Base-by-base conservation (phyloP, 2,888 invertebrate species). In the Corythucha ciliata region DNA sequence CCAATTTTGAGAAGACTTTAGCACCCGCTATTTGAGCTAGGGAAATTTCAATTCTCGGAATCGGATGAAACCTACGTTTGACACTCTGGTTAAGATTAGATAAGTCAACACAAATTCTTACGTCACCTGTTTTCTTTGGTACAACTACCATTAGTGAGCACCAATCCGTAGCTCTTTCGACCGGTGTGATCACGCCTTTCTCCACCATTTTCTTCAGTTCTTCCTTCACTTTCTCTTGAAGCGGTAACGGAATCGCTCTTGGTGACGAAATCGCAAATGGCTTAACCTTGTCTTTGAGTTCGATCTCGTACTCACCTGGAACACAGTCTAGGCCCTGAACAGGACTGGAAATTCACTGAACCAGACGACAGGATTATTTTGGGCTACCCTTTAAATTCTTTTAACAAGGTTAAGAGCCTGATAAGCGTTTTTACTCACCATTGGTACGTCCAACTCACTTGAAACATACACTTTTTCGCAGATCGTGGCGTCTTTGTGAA, bases 1-100 rank as follows among this genome's bases (percentile, higher is more conserved):
- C 65, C 2, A 64, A 42, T 6, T 56, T 60, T n/a, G 52, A 59
- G 47, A 63, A 64, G 2, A 59, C 16, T 24, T 52, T 26, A n/a
- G 52, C 52, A 18, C 41, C 33, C 8, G n/a, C 5, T 14, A 52
- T 52, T 32, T 36, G 16, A 14, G 37, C 47, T 12, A 52, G 29
- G 3, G 52, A 37, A 10, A 46, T 4, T 16, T 52, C 52, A 47
- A 52, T 37, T 5, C 20, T 25, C 14, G 21, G 52, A 14, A 40
- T 52, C 5, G 41, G 52, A 27, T 52, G 29, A 12, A 24, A 52
- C 32, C 18, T 27, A 2, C 52, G 52, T 25, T 52, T 27, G 12
- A 52, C 52, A 14, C 33, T 40, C 20, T 48, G 24, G 24, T 52
- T 52, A 8, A 52, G 26, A 10, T 40, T 47, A 10, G 52, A 32